Conservation (phyloP, 2,113 vertebrate species). For the Sterna hirundo region DNA sequence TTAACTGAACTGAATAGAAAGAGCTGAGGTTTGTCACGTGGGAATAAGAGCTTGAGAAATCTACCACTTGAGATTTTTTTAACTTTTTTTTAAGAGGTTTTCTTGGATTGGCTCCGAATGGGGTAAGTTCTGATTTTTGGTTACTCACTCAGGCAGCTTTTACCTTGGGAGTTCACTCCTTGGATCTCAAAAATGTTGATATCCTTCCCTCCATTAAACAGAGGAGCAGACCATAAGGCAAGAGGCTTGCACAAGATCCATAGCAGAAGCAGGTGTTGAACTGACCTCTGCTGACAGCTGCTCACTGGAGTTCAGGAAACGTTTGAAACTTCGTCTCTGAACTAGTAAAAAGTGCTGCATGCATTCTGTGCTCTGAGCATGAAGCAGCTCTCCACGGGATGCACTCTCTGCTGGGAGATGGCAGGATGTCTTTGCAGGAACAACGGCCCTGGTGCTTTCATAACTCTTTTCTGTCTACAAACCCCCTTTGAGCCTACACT, state of each 20-base stretch:
- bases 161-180: background rate
- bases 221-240: background rate
- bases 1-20: background rate
- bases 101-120: background rate
- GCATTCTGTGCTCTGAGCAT: background rate
- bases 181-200: background rate
- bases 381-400: background rate
- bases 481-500: background rate
- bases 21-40: background rate
- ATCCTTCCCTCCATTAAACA: background rate
- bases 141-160: background rate
- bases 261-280: background rate
- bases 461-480: background rate
- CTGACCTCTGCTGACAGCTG: background rate
- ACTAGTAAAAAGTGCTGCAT: background rate
- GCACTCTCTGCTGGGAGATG: background rate
- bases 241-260: background rate
- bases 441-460: background rate
- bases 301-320: background rate
- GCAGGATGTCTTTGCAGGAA: background rate
- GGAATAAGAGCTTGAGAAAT: background rate
- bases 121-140: background rate
- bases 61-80: background rate
- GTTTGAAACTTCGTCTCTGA: background rate
- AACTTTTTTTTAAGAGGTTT: background rate